Evolutionary conservation across 2,797 vertebrate species (phyloP).

Genomic region (Austrolebias charrua): DNA sequence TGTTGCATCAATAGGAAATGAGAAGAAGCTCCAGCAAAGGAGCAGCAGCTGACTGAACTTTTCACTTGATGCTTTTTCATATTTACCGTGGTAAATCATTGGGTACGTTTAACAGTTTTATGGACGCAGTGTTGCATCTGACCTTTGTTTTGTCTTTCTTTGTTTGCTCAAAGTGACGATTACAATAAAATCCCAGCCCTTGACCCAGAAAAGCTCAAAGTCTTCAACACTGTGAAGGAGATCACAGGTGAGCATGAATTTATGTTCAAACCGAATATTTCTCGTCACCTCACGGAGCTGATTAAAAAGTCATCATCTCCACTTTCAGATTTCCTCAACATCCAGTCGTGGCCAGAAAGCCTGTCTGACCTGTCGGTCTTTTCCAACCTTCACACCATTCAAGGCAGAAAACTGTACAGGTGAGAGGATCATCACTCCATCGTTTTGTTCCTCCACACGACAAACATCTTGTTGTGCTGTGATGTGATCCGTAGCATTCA

Average conservation of each 20-base stretch:
- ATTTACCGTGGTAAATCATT: no score
- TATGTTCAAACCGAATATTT: no score
- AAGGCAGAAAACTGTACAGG: conserved; percentile 77
- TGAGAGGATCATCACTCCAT: conserved; percentile 46
- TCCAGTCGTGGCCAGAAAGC: conserved; percentile 88
- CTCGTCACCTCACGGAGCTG: conserved; percentile 1
- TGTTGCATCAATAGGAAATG: no score
- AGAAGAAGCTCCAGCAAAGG: no score
- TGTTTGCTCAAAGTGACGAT: conserved; percentile 46
- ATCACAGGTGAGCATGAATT: conserved; percentile 84
- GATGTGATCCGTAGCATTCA: no score
- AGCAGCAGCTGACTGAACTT: background rate
- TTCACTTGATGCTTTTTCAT: background rate
- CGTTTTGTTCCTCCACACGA: background rate
- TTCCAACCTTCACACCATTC: conserved; percentile 81
- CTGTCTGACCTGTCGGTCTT: conserved; percentile 82
- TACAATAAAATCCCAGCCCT: conserved; percentile 85
- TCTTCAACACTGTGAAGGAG: conserved; percentile 90
- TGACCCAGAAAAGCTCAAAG: conserved; percentile 90
- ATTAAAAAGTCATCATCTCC: conserved; percentile 52
- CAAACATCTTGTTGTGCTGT: no score
- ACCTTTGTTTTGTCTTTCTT: conserved; percentile 13
- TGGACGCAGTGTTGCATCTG: background rate
- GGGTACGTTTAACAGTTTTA: background rate
- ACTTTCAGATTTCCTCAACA: conserved; percentile 85